Conservation (phyloP, 1,140 invertebrate species). For the Colletes gigas region DNA sequence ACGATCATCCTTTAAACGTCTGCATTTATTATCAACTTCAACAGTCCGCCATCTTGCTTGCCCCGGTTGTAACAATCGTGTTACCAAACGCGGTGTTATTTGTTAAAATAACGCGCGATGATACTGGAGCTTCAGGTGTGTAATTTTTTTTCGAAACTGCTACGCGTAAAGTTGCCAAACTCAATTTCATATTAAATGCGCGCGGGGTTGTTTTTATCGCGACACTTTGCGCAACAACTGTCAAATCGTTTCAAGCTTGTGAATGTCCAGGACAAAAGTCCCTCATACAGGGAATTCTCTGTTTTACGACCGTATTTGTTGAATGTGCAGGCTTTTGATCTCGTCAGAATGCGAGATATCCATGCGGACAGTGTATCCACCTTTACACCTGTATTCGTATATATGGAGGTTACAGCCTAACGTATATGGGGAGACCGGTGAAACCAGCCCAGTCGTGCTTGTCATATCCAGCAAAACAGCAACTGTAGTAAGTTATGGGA, state of each 20-base stretch:
- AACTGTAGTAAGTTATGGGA: conserved; percentile 42
- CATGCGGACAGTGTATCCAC: conserved; percentile 55
- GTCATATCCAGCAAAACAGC: conserved; percentile 61
- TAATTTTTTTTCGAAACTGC: too few species aligned
- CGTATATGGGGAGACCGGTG: conserved; percentile 67
- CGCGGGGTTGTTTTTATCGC: not conserved
- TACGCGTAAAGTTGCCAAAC: not conserved
- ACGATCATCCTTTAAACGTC: too few species aligned
- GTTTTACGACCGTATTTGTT: conserved; percentile 69
- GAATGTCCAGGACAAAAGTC: conserved; percentile 12
- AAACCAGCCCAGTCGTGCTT: conserved; percentile 49
- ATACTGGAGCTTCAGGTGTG: too few species aligned
- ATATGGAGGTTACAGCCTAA: conserved; percentile 61
- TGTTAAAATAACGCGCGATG: too few species aligned
- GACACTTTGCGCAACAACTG: not conserved
- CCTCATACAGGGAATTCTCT: conserved; percentile 48
- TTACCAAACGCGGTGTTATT: not conserved
- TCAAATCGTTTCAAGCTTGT: not conserved
- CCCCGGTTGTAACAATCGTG: too few species aligned
- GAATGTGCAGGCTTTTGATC: conserved; percentile 71
- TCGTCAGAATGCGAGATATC: conserved; percentile 74
- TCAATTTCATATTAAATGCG: not conserved
- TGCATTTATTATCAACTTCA: too few species aligned
- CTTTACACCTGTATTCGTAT: conserved; percentile 72
- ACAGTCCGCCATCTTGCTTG: too few species aligned